Conservation (phyloP, 2,797 vertebrate species). For the Hippopotamyrus pictus region DNA sequence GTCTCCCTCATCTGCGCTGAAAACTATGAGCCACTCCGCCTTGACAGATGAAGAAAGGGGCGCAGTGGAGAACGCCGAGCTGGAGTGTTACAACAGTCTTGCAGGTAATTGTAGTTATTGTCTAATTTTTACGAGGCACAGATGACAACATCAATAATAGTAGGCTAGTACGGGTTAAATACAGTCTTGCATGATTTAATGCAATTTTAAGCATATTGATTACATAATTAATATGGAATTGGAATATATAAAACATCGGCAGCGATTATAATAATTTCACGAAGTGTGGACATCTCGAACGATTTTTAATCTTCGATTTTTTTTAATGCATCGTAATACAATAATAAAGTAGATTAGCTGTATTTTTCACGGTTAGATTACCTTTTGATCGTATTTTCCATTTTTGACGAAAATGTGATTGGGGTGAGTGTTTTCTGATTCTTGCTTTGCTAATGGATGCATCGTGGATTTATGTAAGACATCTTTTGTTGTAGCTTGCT, state of each 20-base stretch:
- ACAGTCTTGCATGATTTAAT: neutral
- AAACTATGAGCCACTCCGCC: conserved; percentile 54
- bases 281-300: neutral
- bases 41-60: conserved; percentile 88
- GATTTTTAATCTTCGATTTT: neutral
- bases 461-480: neutral
- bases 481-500: conserved; percentile 67
- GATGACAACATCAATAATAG: neutral
- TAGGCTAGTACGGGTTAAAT: neutral
- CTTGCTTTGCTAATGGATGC: neutral
- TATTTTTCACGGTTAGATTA: neutral
- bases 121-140: neutral
- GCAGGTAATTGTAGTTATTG: conserved; percentile 67
- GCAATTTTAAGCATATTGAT: neutral
- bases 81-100: conserved; percentile 98
- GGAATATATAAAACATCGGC: neutral
- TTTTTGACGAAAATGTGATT: neutral
- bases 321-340: neutral
- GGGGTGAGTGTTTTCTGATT: neutral
- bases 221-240: neutral
- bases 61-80: conserved; percentile 85
- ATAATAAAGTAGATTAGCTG: neutral
- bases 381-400: neutral
- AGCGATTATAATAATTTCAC: neutral
- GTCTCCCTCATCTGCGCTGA: conserved; percentile 50